Evolutionary conservation across 1,140 invertebrate species (phyloP).

Genomic region (Contarinia nasturtii): DNA sequence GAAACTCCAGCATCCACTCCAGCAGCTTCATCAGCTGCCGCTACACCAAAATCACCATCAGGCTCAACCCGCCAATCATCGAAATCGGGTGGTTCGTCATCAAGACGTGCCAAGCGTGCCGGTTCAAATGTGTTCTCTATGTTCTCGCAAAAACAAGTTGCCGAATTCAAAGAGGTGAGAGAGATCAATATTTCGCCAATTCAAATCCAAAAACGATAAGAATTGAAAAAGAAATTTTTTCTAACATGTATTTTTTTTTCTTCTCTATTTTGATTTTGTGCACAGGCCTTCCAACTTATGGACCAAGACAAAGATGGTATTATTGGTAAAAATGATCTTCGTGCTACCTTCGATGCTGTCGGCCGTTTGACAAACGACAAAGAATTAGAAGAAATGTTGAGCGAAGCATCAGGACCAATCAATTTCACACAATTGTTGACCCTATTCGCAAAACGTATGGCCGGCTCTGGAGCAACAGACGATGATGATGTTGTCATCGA

Average conservation of each 20-base stretch:
- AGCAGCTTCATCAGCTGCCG: slow-evolving; percentile 27
- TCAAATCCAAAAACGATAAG: no score
- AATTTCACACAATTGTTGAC: slow-evolving; percentile 89
- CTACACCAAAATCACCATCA: slow-evolving; percentile 34
- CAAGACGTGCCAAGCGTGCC: slow-evolving; percentile 61
- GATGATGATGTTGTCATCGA: slow-evolving; percentile 87
- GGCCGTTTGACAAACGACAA: slow-evolving; percentile 78
- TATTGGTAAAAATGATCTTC: slow-evolving; percentile 88
- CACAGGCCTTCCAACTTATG: slow-evolving; percentile 89
- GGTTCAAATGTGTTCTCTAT: slow-evolving; percentile 90
- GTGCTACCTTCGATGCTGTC: slow-evolving; percentile 85
- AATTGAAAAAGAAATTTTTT: no score
- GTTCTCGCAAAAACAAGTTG: slow-evolving; percentile 87
- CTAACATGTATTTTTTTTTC: no score
- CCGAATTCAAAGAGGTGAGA: slow-evolving; percentile 88
- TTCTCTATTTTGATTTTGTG: no score
- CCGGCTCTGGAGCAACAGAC: slow-evolving; percentile 57
- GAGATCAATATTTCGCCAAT: no score
- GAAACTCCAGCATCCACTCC: slow-evolving; percentile 34
- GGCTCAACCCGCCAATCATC: slow-evolving; percentile 32
- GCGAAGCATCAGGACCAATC: slow-evolving; percentile 77
- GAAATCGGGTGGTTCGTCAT: slow-evolving; percentile 30
- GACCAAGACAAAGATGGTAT: slow-evolving; percentile 97
- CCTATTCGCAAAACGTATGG: slow-evolving; percentile 79
- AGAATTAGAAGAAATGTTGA: slow-evolving; percentile 79